Evolutionary conservation across 1,140 invertebrate genomes (phyloP).

Genomic region (Tetramorium alpestre): DNA sequence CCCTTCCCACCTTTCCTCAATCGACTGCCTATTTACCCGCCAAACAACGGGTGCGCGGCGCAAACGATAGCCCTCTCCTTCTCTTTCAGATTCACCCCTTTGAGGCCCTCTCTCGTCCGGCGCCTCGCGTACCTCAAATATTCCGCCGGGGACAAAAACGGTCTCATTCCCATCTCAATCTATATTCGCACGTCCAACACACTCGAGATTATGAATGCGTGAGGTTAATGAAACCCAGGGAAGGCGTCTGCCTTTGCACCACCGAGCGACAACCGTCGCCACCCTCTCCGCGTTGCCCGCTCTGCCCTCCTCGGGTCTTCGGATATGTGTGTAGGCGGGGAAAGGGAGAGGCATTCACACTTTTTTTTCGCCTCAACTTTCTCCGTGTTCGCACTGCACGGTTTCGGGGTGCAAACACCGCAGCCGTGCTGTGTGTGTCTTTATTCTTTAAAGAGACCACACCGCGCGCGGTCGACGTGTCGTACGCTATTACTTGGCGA

Average conservation of each 20-base stretch:
- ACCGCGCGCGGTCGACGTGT: neutral
- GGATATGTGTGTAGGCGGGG: neutral
- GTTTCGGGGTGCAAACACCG: constrained; percentile 60
- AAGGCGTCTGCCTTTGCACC: constrained; percentile 83
- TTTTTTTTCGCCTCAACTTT: constrained; percentile 11
- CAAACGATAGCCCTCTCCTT: constrained; percentile 57
- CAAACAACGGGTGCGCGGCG: constrained; percentile 71
- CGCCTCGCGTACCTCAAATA: constrained; percentile 76
- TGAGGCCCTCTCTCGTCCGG: constrained; percentile 61
- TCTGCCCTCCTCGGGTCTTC: constrained; percentile 2
- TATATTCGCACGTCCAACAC: constrained; percentile 85
- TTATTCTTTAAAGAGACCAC: constrained; percentile 68
- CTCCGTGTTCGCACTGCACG: neutral
- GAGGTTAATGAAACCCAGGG: constrained; percentile 84
- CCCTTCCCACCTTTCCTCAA: constrained; percentile 56
- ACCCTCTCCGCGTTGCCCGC: constrained; percentile 8
- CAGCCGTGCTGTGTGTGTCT: constrained; percentile 57
- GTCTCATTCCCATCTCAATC: constrained; percentile 84
- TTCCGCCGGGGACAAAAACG: constrained; percentile 78
- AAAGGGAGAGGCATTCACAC: no score
- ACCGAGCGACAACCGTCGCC: constrained; percentile 58
- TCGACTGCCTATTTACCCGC: constrained; percentile 81
- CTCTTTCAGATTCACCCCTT: constrained; percentile 78
- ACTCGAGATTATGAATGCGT: constrained; percentile 84
- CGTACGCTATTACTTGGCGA: neutral